Evolutionary conservation across 2,888 invertebrate genomes (phyloP).

Genomic region (Lutraria lutraria): DNA sequence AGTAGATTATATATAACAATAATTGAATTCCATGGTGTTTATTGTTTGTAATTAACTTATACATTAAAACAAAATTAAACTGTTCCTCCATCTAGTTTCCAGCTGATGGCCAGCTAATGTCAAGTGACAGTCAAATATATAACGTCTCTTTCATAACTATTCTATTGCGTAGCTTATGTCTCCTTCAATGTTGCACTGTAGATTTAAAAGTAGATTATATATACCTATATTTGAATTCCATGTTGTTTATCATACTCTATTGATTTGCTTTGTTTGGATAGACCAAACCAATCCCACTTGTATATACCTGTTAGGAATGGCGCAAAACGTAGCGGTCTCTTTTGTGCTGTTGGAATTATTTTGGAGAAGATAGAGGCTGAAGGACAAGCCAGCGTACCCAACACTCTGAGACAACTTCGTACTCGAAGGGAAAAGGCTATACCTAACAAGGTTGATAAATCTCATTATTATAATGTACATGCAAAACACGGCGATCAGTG

Average conservation of each 20-base stretch:
- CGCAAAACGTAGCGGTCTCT: background rate
- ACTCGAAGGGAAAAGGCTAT: background rate
- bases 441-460: too few relatives aligned
- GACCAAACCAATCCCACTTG: background rate
- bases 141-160: background rate
- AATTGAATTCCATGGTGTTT: too few relatives aligned
- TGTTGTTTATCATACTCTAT: background rate
- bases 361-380: background rate
- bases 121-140: background rate
- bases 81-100: background rate
- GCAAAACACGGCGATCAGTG: too few relatives aligned
- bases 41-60: background rate
- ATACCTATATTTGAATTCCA: too few relatives aligned
- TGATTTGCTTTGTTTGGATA: background rate
- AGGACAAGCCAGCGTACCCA: background rate
- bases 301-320: background rate
- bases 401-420: background rate
- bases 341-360: background rate
- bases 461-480: too few relatives aligned
- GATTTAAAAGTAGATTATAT: too few relatives aligned
- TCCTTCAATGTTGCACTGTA: too few relatives aligned
- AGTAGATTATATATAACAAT: too few relatives aligned
- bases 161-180: background rate
- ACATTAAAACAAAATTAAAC: background rate
- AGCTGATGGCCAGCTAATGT: background rate